Percentiles rank a stretch among this genome's conserved stretches.
Evolutionary conservation across 2,888 invertebrate species (phyloP).

Genomic region (Drosophila atroscutellata): DNA sequence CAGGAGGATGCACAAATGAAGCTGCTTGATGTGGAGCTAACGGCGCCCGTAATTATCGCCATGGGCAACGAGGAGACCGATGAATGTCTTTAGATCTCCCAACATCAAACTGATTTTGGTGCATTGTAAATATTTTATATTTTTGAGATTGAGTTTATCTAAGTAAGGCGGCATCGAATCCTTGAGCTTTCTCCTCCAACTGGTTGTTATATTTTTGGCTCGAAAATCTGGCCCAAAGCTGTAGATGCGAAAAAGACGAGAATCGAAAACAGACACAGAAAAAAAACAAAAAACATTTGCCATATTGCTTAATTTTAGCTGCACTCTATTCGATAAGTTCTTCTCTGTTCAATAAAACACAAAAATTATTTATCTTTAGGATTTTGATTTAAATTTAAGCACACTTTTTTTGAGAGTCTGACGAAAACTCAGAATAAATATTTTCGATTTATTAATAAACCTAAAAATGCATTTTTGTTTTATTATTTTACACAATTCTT

Average conservation of each 20-base stretch:
- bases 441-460: constrained; percentile 48
- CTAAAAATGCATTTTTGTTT: not conserved
- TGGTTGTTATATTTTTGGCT: constrained; percentile 47
- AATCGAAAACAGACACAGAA: constrained; percentile 19
- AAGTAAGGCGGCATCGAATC: constrained; percentile 27
- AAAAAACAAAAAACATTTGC: constrained; percentile 53
- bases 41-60: constrained; percentile 65
- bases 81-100: constrained; percentile 66
- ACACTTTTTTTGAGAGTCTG: constrained; percentile 56
- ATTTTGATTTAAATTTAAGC: constrained; percentile 60
- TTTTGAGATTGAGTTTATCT: constrained; percentile 55
- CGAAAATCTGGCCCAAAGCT: constrained; percentile 38
- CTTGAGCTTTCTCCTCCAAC: constrained; percentile 29
- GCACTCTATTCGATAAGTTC: constrained; percentile 47
- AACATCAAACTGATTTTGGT: constrained; percentile 24
- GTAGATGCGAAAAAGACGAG: constrained; percentile 14
- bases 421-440: constrained; percentile 73
- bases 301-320: constrained; percentile 70
- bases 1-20: constrained; percentile 82
- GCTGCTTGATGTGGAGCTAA: constrained; percentile 74
- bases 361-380: constrained; percentile 56
- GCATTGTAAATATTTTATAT: constrained; percentile 69
- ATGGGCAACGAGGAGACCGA: constrained; percentile 74
- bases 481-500: not conserved
- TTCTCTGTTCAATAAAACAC: constrained; percentile 45